Base-by-base conservation (phyloP, 2,113 vertebrate genomes). In the Trachemys scripta region DNA sequence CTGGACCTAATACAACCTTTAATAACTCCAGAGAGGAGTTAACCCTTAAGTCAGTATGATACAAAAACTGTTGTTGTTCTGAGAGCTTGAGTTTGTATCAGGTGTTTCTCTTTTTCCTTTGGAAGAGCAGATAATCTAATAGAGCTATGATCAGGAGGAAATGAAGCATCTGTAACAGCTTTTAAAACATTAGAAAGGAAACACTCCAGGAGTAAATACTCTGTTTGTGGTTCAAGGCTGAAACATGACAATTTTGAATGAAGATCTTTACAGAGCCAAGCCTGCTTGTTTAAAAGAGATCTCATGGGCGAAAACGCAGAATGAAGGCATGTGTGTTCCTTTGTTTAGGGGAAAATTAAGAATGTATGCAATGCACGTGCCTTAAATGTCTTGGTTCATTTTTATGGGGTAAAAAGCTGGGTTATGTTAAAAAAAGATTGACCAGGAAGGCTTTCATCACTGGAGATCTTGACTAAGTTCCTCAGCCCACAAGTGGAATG, bases 171-270 rank as follows among this genome's bases (percentile, higher is more conserved):
- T 95, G 83, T 96, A 97, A 94, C 81, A 93, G 87, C 80, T 96
- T 94, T 96, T 97, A 97, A 94, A 96, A 87, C 89, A 96, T 95
- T 97, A 97, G 92, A 95, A 97, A 90, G 81, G 79, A 92, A 97
- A 65, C 85, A 94, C 2, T 51, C 90, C 75, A 97, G 83, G 95
- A 97, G 92, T 94, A 97, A 97, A 97, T 91, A 95, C 81, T 87
- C 56, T 88, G 81, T 92, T 96, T 97, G 75, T 97, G 93, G 96
- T 97, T 92, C 91, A 89, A 97, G 96, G 96, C 95, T 96, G 92
- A 97, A 97, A 95, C 93, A 94, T 96, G 95, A 95, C 94, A 95
- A 83, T 78, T 95, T 81, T 97, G 94, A 97, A 95, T 87, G 81
- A 95, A 96, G 72, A 96, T 72, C 94, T 97, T 94, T 96, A 96